Base-by-base conservation (phyloP, 2,113 vertebrate genomes). In the Pycnonotus jocosus region DNA sequence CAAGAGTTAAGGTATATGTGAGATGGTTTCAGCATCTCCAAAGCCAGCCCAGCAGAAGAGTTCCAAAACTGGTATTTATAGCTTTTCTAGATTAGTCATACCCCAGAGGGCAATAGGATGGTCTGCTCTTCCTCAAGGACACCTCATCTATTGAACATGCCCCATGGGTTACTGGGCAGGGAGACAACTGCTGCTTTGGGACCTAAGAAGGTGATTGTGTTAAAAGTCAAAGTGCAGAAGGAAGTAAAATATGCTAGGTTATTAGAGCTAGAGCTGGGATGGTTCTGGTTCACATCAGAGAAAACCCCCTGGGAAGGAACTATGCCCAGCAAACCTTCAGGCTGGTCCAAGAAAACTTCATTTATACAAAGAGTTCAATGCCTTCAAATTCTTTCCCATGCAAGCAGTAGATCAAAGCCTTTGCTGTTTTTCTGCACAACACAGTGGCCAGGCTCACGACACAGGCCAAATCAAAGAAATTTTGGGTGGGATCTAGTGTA, bases 261-360 rank as follows among this genome's bases (percentile, higher is more conserved):
- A 56, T 82, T 92, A 90, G 81, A 77, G 47, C 78, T 82, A 79
- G 73, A 88, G 82, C 79, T 71, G 82, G 33, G 68, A 88, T 86
- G 79, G 64, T 77, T 96, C 87, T 96, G 93, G 90, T 97, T 95
- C 95, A 94, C 82, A 88, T 96, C 94, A 94, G 88, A 93, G 51
- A 64, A 94, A 97, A 24, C 8, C 88, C 88, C 82, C 37, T 64
- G 93, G 88, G 94, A 90, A 82, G 42, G 30, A 92, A 8, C 48
- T 72, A 33, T 95, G 90, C 95, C 93, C 93, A 79, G 69, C 65
- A 93, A 96, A 90, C 76, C 69, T 88, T 90, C 80, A 82, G 92
- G 61, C 80, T 95, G 69, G 69, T 93, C 95, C 95, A 97, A 96
- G 88, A 95, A 96, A 95, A 71, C 45, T 94, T 92, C 71, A 84